Evolutionary conservation across 2,888 invertebrate genomes (phyloP), one percentile per base, ranked within the genome.

Genomic region (Melieria crassipennis): DNA sequence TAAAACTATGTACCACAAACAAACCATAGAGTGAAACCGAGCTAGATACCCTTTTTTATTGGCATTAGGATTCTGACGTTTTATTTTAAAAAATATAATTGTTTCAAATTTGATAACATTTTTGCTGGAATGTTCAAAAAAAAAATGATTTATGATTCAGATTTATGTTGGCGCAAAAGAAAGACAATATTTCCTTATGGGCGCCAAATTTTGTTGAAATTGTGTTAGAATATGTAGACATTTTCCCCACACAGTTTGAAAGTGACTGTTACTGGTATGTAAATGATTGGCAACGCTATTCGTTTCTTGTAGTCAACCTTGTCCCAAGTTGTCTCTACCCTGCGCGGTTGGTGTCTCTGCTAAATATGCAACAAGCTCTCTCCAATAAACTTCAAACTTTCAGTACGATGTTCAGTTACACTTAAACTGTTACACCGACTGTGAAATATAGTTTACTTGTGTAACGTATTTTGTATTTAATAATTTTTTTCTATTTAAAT

Each of bases 331-430:
- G 11, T 13, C 52, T 30, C 11, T 52, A 52, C 6, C 9, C 7
- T 5, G 1, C 3, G n/a, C 7, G 70, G 72, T 70, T 65, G 7
- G 30, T 72, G 74, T 10, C 74, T 58, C 5, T 4, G 16, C 52
- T 73, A 58, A 16, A 30, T 30, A 30, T 30, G 30, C 30, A 30
- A 30, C 30, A 30, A 30, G 2, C 2, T 30, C 50, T 57, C 13
- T 50, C 10, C 52, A 56, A 52, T 58, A 52, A 10, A 6, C 52
- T 16, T 63, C 7, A 57, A 71, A 73, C 73, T 73, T 9, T 71
- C 9, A 11, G 30, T 11, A 11, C 16, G 2, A 43, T 1, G 16
- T 9, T 6, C 45, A 10, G 47, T 58, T 2, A 46, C 11, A 42
- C 7, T 48, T 60, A 42, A 64, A 5, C 63, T 42, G 1, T n/a